Conservation (phyloP, 2,888 invertebrate genomes). For the Epinotia ramella region DNA sequence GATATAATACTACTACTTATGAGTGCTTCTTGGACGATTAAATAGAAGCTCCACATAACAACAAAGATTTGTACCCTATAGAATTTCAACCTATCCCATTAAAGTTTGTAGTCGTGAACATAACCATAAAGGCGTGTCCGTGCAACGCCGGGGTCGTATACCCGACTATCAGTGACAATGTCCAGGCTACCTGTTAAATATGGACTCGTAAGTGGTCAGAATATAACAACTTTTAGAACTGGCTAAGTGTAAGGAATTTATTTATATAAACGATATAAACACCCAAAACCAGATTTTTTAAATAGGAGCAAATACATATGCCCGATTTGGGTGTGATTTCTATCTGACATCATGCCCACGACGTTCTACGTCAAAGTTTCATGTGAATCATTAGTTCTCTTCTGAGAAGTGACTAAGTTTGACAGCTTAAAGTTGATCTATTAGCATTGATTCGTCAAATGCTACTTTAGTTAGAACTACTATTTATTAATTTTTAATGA, state of each 20-base stretch:
- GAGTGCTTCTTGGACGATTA: not conserved
- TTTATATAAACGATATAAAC: no score
- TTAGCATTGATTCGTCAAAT: not conserved
- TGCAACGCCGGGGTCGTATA: conserved; percentile 48
- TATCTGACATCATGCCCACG: not conserved
- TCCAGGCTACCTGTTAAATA: conserved; percentile 76
- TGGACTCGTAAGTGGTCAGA: conserved; percentile 55
- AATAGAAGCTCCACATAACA: not conserved
- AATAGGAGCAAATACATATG: no score
- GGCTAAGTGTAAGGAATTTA: conserved; percentile 25
- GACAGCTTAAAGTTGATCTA: not conserved
- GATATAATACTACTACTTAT: not conserved
- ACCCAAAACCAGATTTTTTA: no score
- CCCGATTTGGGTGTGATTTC: no score
- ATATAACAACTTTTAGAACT: conserved; percentile 38
- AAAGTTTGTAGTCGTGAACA: conserved; percentile 18
- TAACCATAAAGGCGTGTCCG: conserved; percentile 37
- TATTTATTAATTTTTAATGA: not conserved
- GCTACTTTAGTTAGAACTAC: no score
- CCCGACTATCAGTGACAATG: conserved; percentile 69
- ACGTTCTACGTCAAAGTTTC: not conserved
- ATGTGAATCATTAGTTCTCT: no score
- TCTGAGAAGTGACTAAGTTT: no score
- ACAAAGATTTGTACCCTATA: not conserved
- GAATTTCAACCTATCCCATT: not conserved